Evolutionary conservation across 1,140 invertebrate species (phyloP), one percentile per base, ranked within the genome.

Genomic region (Pseudomyrmex concolor): DNA sequence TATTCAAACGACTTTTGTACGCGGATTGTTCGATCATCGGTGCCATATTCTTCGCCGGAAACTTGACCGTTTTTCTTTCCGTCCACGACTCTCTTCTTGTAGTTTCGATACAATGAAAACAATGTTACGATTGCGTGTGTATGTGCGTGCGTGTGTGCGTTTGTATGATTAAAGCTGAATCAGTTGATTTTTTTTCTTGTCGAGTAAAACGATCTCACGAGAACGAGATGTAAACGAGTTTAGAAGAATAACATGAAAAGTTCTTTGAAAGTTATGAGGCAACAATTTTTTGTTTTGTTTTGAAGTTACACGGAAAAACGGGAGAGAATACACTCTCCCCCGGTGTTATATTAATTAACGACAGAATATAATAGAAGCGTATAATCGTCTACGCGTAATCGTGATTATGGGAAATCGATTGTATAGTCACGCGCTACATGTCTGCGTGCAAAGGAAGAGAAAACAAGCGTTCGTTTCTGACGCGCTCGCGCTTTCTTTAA

Each of bases 341-440:
- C 12, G 25, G n/a, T 71, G 10, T 57, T 57, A 34, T 34, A 71
- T 71, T 71, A 55, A 71, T 71, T 71, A 71, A 25, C 51, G n/a
- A n/a, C 25, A n/a, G 48, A 17, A 48, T 19, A 48, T 19, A 59
- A 17, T 19, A 74, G 43, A 62, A 74, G 57, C 71, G 57, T 62
- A 34, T 34, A 74, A 74, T 74, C 57, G 71, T 74, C 57, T 45
- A 74, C 71, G 57, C 71, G 71, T 57, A 74, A 77, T 77, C 62
- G 62, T 62, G 62, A 77, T 77, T 77, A 77, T 77, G 48, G 62
- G 50, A 67, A 77, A 77, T 77, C 62, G 73, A 77, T 77, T 50
- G 17, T 67, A 34, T 34, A 43, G 62, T 25, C 34, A 63, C 9
- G 22, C 25, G 34, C 34, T 34, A 34, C 45, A 55, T n/a, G 50